Percentiles rank a stretch among this genome's conserved stretches.
phyloP scores from a whole-genome alignment of 2,113 vertebrate species.

The Solenodon paradoxus region DNA sequence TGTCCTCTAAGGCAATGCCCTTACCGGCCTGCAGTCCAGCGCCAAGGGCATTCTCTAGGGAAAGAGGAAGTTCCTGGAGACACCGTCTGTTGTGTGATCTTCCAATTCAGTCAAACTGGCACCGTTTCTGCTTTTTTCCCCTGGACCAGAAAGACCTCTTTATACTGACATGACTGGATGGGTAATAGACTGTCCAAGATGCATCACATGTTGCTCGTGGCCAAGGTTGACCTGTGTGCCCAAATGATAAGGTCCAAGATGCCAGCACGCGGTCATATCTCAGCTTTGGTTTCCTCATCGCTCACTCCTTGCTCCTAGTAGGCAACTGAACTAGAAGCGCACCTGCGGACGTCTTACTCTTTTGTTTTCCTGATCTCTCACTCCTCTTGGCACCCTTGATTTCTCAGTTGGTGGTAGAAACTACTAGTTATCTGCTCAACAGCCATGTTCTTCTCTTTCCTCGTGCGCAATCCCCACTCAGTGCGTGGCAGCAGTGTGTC shows the following conservation, averaged over 20 bases:
- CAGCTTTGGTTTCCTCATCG: neutral
- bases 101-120: neutral
- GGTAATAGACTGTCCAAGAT: neutral
- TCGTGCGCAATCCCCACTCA: neutral
- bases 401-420: neutral
- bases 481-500: neutral
- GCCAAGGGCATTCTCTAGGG: neutral
- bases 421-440: neutral
- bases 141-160: neutral
- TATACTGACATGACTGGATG: neutral
- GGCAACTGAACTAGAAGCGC: neutral
- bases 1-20: conserved; percentile 44
- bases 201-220: neutral
- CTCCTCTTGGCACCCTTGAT: neutral
- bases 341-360: neutral
- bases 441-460: neutral
- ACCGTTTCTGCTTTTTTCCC: neutral
- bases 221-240: neutral
- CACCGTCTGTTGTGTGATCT: neutral
- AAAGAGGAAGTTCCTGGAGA: neutral
- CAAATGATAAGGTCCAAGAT: neutral
- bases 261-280: neutral
- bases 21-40: conserved; percentile 33
- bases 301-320: neutral
- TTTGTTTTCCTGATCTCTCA: neutral